Percentiles rank a stretch among this genome's conserved stretches.
Conservation (phyloP, 2,113 vertebrate species). For the Stegostoma tigrinum region DNA sequence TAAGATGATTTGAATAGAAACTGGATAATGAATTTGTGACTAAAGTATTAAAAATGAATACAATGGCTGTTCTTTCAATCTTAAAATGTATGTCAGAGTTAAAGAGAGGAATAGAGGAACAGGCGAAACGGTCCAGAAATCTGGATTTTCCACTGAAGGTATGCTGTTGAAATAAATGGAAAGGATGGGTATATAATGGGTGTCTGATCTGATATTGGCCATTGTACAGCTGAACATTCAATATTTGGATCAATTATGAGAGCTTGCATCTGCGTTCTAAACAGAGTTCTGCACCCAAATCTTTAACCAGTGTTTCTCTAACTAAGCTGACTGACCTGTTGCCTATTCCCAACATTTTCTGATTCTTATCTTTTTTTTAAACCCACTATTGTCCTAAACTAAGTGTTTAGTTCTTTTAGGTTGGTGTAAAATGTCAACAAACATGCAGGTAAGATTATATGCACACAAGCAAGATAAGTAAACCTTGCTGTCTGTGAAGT, state of each 20-base stretch:
- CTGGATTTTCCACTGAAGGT: not conserved
- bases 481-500: not conserved
- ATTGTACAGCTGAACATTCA: not conserved
- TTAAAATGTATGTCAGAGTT: not conserved
- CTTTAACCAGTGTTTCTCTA: not conserved
- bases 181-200: not conserved
- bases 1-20: not conserved
- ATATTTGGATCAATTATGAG: not conserved
- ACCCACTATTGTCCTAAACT: not conserved
- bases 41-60: not conserved
- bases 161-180: not conserved
- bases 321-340: not conserved
- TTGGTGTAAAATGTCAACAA: not conserved
- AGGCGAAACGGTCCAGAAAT: not conserved
- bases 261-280: not conserved
- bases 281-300: not conserved
- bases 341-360: not conserved
- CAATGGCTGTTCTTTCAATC: not conserved
- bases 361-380: not conserved
- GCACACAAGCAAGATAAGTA: not conserved
- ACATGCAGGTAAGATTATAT: not conserved
- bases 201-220: not conserved
- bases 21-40: not conserved
- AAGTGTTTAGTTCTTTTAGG: not conserved
- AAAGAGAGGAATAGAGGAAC: not conserved